Base-by-base conservation (phyloP, 1,140 invertebrate genomes). In the Meloidogyne chitwoodi region DNA sequence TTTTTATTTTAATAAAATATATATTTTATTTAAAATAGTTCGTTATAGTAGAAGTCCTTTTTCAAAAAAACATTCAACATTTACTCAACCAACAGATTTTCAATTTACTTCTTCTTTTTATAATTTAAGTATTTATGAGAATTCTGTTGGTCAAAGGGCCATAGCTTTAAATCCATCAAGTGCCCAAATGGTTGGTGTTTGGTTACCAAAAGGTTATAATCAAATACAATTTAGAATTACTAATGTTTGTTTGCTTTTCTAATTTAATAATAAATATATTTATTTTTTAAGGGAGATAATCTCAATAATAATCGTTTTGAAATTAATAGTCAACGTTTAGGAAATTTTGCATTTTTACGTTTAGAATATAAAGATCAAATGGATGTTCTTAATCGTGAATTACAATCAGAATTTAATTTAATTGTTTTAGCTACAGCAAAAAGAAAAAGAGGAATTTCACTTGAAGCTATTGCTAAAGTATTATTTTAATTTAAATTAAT, bases 291-390 rank as follows among this genome's bases (percentile, higher is more conserved):
- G 74, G 80, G 82, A 24, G 80, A 82, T 64, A 72, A 81, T 31
- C 73, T 81, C 22, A 27, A n/a, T n/a, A n/a, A n/a, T n/a, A n/a
- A 80, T 24, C 64, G 82, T 56, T 82, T 82, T 65, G 27, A 2
- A 8, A 68, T 68, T 16, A 41, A 56, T 24, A 41, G 78, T 61
- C 66, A 71, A 63, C 56, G 38, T 38, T n/a, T 82, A 12, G 81
- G 81, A 14, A 81, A 82, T 74, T 82, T 82, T 64, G 81, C 79
- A 12, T 82, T 81, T 77, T 75, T 82, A 44, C 31, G n/a, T n/a
- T 62, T 81, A 34, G 78, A 82, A 62, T 65, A 80, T 31, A 66
- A 66, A n/a, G 44, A 81, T 69, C 67, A 78, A 26, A 67, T 68
- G 66, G 77, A 78, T 48, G 74, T 82, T 41, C 31, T 82, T 16